phyloP scores from a whole-genome alignment of 2,113 vertebrate species.

The Rhinopomastus cyanomelas region DNA sequence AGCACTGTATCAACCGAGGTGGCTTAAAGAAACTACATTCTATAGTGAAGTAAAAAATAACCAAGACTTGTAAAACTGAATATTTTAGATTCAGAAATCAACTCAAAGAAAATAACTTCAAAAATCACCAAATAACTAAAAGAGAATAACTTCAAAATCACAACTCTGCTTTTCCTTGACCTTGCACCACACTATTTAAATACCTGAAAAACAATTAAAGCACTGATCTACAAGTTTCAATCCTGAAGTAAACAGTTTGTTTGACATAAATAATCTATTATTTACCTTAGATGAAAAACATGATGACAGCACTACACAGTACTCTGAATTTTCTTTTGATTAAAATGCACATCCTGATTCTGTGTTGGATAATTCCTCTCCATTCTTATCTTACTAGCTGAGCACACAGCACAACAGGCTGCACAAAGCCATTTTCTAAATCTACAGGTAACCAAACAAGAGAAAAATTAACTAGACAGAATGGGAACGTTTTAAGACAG shows the following conservation, averaged over 20 bases:
- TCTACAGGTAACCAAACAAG: not conserved
- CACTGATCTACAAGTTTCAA: not conserved
- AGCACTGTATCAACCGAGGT: not conserved
- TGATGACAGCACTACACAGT: not conserved
- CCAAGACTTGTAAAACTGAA: not conserved
- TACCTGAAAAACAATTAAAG: not conserved
- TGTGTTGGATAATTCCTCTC: not conserved
- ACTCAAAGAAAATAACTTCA: not conserved
- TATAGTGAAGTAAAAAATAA: not conserved
- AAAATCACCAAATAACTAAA: not conserved
- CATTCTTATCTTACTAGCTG: not conserved
- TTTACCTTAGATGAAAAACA: not conserved
- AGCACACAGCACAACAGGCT: not conserved
- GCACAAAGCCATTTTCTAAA: not conserved
- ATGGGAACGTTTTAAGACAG: not conserved
- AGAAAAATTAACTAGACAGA: not conserved
- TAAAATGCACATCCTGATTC: not conserved
- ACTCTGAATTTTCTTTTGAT: not conserved
- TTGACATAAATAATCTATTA: not conserved
- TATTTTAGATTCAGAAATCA: not conserved
- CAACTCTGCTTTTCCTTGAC: not conserved
- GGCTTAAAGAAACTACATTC: not conserved
- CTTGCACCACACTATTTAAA: not conserved
- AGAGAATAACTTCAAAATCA: not conserved
- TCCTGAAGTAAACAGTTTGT: not conserved